Conservation (phyloP, 2,113 vertebrate species). For the Jaculus jaculus region DNA sequence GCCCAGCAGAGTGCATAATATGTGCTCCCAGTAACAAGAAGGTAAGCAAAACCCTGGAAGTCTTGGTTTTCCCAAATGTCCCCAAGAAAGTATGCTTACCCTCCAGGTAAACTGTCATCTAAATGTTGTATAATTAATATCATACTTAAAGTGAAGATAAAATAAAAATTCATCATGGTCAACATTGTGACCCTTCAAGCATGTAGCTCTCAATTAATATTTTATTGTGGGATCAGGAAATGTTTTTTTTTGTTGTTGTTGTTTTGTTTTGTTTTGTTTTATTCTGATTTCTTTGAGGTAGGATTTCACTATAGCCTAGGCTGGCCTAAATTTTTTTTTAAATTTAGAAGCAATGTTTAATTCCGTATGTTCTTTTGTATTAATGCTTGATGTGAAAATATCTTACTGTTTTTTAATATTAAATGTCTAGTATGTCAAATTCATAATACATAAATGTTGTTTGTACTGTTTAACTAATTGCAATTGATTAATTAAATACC, state of each 20-base stretch:
- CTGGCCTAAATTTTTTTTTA: too few species aligned
- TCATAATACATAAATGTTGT: not conserved
- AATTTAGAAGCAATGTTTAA: not conserved
- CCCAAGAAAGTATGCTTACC: not conserved
- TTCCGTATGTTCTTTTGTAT: not conserved
- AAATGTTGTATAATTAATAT: not conserved
- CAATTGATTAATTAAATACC: slow-evolving; percentile 53
- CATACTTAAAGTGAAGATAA: not conserved
- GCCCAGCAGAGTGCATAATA: not conserved
- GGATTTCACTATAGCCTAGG: not conserved
- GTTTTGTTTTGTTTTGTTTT: too few species aligned
- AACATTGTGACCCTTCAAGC: slow-evolving; percentile 20
- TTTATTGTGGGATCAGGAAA: not conserved
- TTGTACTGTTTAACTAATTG: slow-evolving; percentile 37
- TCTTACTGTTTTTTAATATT: slow-evolving; percentile 36
- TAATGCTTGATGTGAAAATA: slow-evolving; percentile 26
- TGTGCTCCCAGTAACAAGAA: not conserved
- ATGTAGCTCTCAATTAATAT: not conserved
- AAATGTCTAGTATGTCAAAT: slow-evolving; percentile 35
- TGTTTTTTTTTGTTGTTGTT: too few species aligned
- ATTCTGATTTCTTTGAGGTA: too few species aligned
- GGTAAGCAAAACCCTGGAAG: not conserved
- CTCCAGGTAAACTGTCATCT: not conserved
- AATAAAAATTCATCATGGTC: not conserved
- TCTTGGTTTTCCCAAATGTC: not conserved